Evolutionary conservation across 2,797 vertebrate genomes (phyloP), one percentile per base, ranked within the genome.

Genomic region (Amphiprion clarkii): DNA sequence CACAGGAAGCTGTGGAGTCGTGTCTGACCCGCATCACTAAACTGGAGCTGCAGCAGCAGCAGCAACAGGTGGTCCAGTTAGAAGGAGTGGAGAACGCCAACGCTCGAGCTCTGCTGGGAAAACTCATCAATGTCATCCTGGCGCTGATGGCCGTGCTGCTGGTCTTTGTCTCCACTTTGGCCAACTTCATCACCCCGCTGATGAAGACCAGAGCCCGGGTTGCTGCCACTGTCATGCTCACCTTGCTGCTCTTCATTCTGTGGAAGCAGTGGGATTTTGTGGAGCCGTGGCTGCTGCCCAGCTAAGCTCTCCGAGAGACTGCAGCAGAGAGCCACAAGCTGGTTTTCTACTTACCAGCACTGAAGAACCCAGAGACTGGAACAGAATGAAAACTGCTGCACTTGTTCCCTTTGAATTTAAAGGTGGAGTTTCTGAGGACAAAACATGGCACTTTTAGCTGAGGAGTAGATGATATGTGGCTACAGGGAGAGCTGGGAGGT

Each of bases 211-310:
- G 98, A 36, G 91, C 95, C 53, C 97, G 98, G 21, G 94, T 98
- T 78, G 95, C 95, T 42, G 91, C 96, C 93, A 98, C 97, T 0
- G 91, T 97, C 71, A 92, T 98, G 90, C 94, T 99, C 58, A 93
- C 96, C 61, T 91, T 99, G 75, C 78, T 96, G 79, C 95, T 99
- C 71, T 91, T 99, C 78, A 89, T 96, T 67, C 94, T 99, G 84
- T 99, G 98, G 98, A 99, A 99, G 94, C 97, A 99, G 89, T 98
- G 98, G 98, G 97, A 98, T 87, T 95, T 97, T 89, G 92, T 99
- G 88, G 97, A 98, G 93, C 92, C 95, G 6, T 95, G 96, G 81
- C 83, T 98, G 86, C 91, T 97, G 79, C 95, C 96, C 89, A 96
- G 97, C 94, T 99, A 96, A 98, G 78, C 79, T 12, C 63, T 46